These are phyloP conservation scores for Eira barbara DNA, from an alignment of 2,113 vertebrate species.

Conservation along the genomic window DNA sequence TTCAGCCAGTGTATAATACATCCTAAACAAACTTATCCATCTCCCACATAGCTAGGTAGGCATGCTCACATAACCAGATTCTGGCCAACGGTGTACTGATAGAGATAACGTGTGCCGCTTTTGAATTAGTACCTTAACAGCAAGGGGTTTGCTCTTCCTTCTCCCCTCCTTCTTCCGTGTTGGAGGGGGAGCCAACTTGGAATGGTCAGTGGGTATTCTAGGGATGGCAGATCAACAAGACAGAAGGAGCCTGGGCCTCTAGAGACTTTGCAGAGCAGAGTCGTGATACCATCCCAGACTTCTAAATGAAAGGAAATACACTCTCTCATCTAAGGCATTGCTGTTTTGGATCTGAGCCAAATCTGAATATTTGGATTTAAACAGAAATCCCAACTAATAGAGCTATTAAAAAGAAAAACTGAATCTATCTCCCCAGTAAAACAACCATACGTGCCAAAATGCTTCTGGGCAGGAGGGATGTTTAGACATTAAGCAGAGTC, in stretches of 20 bases:
- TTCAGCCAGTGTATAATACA: background rate
- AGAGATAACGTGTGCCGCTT: background rate
- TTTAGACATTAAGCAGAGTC: background rate
- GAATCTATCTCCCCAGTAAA: background rate
- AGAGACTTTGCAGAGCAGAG: background rate
- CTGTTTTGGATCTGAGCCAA: background rate
- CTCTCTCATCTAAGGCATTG: background rate
- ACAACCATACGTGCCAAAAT: background rate
- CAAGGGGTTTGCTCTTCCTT: background rate
- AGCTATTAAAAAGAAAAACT: background rate
- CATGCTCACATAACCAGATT: background rate
- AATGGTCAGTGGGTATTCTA: background rate
- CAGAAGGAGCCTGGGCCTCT: background rate
- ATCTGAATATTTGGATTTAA: background rate
- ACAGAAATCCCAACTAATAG: background rate
- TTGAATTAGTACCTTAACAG: background rate
- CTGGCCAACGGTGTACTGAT: background rate
- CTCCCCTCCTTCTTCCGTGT: background rate
- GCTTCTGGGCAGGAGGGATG: background rate
- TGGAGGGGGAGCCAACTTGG: background rate
- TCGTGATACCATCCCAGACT: background rate
- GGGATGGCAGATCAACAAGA: background rate
- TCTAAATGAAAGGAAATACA: background rate
- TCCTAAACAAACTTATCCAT: background rate
- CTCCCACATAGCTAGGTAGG: background rate